Evolutionary conservation across 2,888 invertebrate species (phyloP).

Genomic region (Dysmachus trigonus): DNA sequence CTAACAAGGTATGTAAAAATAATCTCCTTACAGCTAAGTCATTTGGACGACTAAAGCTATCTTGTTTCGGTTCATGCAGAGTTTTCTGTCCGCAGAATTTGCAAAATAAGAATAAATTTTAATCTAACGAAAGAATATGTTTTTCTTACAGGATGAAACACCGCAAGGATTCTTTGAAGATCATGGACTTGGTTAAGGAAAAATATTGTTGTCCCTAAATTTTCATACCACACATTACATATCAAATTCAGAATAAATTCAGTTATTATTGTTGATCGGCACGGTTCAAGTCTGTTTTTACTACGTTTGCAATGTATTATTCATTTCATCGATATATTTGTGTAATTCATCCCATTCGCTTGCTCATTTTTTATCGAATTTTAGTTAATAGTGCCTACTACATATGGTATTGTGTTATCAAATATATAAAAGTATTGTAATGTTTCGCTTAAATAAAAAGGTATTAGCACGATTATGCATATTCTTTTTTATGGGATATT

Average conservation of each 20-base stretch:
- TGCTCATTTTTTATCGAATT: conserved; percentile 14
- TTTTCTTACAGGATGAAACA: conserved; percentile 94
- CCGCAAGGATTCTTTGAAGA: conserved; percentile 99
- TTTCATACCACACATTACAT: not conserved
- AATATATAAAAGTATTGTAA: not conserved
- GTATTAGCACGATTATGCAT: not conserved
- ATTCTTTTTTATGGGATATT: not conserved
- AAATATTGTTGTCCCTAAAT: not conserved
- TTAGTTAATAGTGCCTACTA: conserved; percentile 22
- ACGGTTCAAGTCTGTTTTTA: not conserved
- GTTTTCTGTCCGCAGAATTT: conserved; percentile 31
- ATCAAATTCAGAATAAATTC: conserved; percentile 12
- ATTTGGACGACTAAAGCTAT: conserved; percentile 26
- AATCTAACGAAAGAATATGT: conserved; percentile 38
- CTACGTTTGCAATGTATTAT: not conserved
- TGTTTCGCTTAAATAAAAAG: conserved; percentile 12
- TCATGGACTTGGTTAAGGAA: conserved; percentile 89
- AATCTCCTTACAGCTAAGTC: not conserved
- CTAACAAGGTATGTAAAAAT: conserved; percentile 51
- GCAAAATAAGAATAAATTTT: not conserved
- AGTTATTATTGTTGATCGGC: not conserved
- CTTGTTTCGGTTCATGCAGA: conserved; percentile 46
- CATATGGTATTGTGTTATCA: not conserved
- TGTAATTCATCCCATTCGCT: not conserved
- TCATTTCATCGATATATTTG: conserved; percentile 11